A percentile compares a stretch with the other conserved stretches of the same genome.
Evolutionary conservation across 2,888 invertebrate genomes (phyloP).

Genomic region (Sinelater perroti): DNA sequence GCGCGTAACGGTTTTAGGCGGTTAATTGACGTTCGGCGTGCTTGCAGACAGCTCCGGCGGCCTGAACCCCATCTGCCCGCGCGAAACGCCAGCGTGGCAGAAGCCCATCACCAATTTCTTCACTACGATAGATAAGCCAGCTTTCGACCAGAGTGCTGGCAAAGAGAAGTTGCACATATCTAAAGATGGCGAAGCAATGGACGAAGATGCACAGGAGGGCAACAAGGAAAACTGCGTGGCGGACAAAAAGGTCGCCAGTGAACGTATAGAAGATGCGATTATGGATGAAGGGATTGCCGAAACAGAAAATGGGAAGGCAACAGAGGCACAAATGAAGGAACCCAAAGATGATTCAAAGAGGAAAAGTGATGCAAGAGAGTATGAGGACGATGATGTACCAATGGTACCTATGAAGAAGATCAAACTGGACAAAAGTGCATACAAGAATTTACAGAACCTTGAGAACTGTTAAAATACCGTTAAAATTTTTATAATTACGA

Average conservation of each 20-base stretch:
- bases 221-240: no score
- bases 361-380: neutral
- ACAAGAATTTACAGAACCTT: neutral
- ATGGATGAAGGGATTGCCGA: conserved; percentile 1
- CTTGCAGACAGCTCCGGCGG: conserved; percentile 52
- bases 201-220: no score
- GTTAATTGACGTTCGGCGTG: neutral
- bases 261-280: neutral
- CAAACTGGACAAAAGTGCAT: conserved; percentile 15
- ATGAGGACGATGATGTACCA: conserved; percentile 6
- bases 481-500: no score
- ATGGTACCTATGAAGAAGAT: conserved; percentile 25
- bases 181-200: no score
- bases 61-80: conserved; percentile 64
- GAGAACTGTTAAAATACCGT: no score
- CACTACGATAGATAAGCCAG: conserved; percentile 1
- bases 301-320: neutral
- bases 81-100: conserved; percentile 69
- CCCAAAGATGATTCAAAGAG: neutral
- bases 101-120: conserved; percentile 66
- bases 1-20: neutral
- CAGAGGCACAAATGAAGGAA: conserved; percentile 6
- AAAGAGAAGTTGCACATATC: neutral
- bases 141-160: neutral
- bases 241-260: neutral